Evolutionary conservation across 2,797 vertebrate species (phyloP).

Genomic region (Cuculus canorus): DNA sequence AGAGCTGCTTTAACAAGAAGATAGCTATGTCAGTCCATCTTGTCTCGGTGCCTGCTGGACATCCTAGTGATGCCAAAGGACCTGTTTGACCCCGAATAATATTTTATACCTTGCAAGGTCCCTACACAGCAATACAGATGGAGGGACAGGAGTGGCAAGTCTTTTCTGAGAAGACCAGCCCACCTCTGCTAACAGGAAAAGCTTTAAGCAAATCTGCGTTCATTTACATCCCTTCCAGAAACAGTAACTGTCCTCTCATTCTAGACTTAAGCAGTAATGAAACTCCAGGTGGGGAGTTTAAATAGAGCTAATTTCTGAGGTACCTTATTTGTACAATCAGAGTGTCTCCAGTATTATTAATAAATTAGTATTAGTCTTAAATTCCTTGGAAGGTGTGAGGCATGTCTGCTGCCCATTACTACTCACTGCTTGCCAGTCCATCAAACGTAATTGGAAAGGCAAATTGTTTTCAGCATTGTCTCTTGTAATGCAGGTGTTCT

Average conservation of each 20-base stretch:
- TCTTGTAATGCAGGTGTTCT: background rate
- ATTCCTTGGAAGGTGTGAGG: background rate
- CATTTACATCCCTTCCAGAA: background rate
- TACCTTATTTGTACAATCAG: background rate
- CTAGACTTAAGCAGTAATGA: background rate
- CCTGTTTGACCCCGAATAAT: background rate
- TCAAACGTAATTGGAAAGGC: background rate
- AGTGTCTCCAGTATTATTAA: background rate
- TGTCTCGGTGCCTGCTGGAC: accelerated
- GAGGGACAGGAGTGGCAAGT: background rate
- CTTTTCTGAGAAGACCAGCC: background rate
- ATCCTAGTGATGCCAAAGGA: background rate
- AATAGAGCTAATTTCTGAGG: background rate
- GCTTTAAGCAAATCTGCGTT: background rate
- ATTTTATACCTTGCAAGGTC: background rate
- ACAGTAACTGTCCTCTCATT: background rate
- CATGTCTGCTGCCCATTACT: background rate
- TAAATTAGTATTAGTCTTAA: background rate
- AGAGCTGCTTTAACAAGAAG: background rate
- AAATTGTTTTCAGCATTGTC: background rate
- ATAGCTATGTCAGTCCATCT: background rate
- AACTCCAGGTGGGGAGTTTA: background rate
- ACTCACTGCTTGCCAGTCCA: background rate
- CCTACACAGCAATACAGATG: background rate
- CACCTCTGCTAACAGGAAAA: background rate